Evolutionary conservation across 2,888 invertebrate species (phyloP).

Genomic region (Trachelus troglodyta): DNA sequence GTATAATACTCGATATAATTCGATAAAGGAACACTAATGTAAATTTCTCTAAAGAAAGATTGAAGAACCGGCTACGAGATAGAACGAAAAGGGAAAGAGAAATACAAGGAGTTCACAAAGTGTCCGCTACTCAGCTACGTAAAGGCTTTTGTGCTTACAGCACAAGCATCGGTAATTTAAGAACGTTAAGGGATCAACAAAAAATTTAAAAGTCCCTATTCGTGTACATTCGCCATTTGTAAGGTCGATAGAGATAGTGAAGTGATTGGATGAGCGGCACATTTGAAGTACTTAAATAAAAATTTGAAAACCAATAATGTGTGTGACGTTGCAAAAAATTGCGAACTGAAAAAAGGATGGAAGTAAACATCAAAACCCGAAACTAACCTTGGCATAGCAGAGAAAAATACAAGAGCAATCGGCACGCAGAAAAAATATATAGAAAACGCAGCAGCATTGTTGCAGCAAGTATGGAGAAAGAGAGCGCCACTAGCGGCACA

Average conservation of each 20-base stretch:
- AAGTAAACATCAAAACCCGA: neutral
- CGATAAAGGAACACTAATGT: neutral
- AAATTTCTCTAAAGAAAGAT: neutral
- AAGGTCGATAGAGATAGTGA: neutral
- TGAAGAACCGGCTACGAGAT: neutral
- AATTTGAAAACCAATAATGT: neutral
- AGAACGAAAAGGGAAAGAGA: neutral
- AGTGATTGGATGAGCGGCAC: neutral
- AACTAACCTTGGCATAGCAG: neutral
- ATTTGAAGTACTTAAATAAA: neutral
- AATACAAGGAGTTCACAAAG: neutral
- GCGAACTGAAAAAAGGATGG: neutral
- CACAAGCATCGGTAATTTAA: neutral
- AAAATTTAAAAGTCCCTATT: neutral
- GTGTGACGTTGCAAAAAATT: neutral
- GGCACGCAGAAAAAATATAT: neutral
- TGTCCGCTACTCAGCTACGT: neutral
- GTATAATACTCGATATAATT: neutral
- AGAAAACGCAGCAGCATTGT: neutral
- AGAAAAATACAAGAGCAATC: neutral
- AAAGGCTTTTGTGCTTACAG: neutral
- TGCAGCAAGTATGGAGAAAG: neutral
- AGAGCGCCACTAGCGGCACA: neutral
- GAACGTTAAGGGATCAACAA: neutral
- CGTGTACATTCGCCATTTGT: neutral